Percentiles rank a stretch among this genome's conserved stretches.
phyloP scores from a whole-genome alignment of 2,113 vertebrate genomes.

The Onychostruthus taczanowskii region DNA sequence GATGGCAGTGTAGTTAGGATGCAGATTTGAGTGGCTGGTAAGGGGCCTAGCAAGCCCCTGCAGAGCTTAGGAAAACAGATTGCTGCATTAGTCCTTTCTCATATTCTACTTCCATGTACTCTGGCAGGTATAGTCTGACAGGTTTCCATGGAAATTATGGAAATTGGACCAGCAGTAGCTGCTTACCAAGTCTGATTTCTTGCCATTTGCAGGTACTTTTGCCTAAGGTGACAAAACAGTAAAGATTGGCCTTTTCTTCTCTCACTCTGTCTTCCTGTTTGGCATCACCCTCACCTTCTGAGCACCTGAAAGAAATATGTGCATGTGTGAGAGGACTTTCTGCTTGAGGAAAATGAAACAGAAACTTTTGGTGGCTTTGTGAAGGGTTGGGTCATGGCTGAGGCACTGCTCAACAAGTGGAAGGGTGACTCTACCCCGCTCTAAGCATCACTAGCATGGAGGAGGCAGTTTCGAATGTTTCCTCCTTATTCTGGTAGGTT shows the following conservation, averaged over 20 bases:
- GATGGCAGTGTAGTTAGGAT: not conserved
- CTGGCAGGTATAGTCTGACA: not conserved
- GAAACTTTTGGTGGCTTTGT: not conserved
- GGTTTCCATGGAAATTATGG: slow-evolving; percentile 47
- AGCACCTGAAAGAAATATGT: not conserved
- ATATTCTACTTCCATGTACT: not conserved
- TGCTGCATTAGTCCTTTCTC: not conserved
- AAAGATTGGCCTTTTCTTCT: not conserved
- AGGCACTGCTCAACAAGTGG: not conserved
- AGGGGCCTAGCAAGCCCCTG: not conserved
- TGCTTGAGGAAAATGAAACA: not conserved
- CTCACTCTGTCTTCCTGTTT: not conserved
- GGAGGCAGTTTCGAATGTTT: not conserved
- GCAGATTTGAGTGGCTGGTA: not conserved
- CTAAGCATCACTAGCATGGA: not conserved
- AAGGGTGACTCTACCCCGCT: not conserved
- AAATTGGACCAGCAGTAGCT: not conserved
- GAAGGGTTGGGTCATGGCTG: not conserved
- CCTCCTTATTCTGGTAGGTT: not conserved
- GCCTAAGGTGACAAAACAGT: not conserved
- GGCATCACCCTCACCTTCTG: not conserved
- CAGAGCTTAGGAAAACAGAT: not conserved
- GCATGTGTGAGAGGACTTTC: not conserved
- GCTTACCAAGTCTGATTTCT: not conserved
- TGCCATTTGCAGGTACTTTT: not conserved